A percentile compares a stretch with the other conserved stretches of the same genome.
phyloP scores from a whole-genome alignment of 2,888 invertebrate species.

The Callosobruchus maculatus region DNA sequence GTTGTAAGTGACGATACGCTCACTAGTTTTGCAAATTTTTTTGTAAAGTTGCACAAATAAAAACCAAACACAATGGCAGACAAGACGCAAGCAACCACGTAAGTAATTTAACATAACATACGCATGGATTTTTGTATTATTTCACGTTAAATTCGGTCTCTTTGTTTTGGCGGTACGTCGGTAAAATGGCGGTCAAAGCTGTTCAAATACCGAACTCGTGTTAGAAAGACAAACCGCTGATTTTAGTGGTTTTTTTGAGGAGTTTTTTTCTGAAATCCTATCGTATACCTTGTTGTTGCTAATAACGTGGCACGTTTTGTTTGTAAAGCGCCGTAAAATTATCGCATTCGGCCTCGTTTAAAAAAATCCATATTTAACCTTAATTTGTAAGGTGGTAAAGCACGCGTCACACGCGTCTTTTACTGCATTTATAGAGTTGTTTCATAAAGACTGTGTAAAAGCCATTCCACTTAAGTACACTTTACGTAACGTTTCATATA shows the following conservation, averaged over 20 bases:
- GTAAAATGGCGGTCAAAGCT: slow-evolving; percentile 26
- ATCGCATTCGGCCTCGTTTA: background rate
- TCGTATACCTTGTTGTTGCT: background rate
- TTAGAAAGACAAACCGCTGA: slow-evolving; percentile 2
- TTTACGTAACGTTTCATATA: background rate
- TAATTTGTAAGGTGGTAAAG: background rate
- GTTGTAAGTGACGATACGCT: slow-evolving; percentile 11
- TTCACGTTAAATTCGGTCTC: slow-evolving; percentile 19
- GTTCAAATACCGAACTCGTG: slow-evolving; percentile 5
- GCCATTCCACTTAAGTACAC: background rate
- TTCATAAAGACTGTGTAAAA: background rate
- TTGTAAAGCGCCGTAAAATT: background rate
- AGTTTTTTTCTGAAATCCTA: background rate
- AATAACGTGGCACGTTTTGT: background rate
- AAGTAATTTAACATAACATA: slow-evolving; percentile 47
- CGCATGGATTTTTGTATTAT: slow-evolving; percentile 11
- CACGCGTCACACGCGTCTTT: background rate
- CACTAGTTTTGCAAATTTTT: slow-evolving; percentile 3
- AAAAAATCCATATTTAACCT: background rate
- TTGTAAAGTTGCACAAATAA: slow-evolving; percentile 5
- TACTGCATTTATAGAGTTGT: background rate
- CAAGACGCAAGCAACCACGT: slow-evolving; percentile 60
- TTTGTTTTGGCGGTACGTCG: slow-evolving; percentile 42
- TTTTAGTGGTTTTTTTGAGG: background rate
- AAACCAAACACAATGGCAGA: slow-evolving; percentile 59